These are phyloP conservation scores for Calameuta pallipes DNA, from an alignment of 2,888 invertebrate genomes.

Conservation along the genomic window DNA sequence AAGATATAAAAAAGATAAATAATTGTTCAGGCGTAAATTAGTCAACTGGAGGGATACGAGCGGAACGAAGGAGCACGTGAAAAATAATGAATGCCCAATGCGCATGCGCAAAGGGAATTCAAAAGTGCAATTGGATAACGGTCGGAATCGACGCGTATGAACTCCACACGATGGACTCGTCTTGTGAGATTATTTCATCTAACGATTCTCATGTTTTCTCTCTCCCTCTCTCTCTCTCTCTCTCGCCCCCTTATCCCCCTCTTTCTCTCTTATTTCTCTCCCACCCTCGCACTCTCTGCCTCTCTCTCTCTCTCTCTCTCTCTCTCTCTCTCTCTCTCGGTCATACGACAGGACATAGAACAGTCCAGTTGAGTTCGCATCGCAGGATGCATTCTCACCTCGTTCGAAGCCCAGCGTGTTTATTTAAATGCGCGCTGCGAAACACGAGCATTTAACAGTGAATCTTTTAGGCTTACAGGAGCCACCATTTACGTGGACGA, in stretches of 20 bases:
- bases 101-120: not conserved
- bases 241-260: not conserved
- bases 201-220: constrained; percentile 10
- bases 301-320: not conserved
- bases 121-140: not conserved
- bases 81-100: not conserved
- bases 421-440: not conserved
- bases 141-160: not conserved
- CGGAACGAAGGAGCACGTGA: not conserved
- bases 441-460: not conserved
- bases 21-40: not conserved
- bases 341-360: not conserved
- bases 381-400: not conserved
- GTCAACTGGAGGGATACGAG: not conserved
- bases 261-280: constrained; percentile 1
- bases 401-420: not conserved
- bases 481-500: not conserved
- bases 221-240: constrained; percentile 1
- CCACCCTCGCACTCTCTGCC: not conserved
- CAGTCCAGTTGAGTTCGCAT: not conserved
- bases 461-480: not conserved
- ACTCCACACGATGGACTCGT: not conserved
- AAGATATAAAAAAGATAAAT: not conserved
- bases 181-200: not conserved
- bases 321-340: constrained; percentile 3